These are phyloP conservation scores for Bombus cullumanus DNA, from an alignment of 1,140 invertebrate genomes.

Conservation along the genomic window DNA sequence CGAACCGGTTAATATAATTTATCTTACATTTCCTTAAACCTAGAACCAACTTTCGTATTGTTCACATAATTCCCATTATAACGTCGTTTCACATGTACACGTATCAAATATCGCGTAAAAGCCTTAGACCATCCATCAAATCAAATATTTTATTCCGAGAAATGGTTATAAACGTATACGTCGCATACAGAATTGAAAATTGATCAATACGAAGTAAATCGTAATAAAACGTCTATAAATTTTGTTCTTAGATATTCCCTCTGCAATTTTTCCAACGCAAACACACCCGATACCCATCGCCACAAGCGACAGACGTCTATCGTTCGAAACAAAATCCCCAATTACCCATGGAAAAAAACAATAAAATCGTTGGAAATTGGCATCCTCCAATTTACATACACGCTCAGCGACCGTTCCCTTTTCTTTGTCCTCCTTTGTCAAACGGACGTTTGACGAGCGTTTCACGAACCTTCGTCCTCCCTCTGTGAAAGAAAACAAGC, in stretches of 20 bases:
- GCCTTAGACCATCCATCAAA: too few relatives aligned
- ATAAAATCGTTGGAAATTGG: slow-evolving; percentile 15
- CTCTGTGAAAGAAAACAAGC: not conserved
- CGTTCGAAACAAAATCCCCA: slow-evolving; percentile 35
- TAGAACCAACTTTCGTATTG: not conserved
- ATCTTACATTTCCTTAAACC: not conserved
- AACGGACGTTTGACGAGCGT: slow-evolving; percentile 10
- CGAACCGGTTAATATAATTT: not conserved
- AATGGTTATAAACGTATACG: too few relatives aligned
- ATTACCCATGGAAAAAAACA: slow-evolving; percentile 23
- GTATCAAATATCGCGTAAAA: not conserved
- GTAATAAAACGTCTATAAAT: not conserved
- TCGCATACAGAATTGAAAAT: too few relatives aligned
- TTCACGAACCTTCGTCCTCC: not conserved
- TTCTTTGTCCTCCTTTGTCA: not conserved
- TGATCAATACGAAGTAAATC: not conserved
- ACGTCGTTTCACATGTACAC: too few relatives aligned
- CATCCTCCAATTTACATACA: not conserved
- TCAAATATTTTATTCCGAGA: too few relatives aligned
- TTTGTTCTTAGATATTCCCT: not conserved
- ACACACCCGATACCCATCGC: not conserved
- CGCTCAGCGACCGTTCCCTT: not conserved
- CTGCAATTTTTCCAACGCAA: slow-evolving; percentile 2
- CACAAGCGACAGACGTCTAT: not conserved
- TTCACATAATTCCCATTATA: not conserved